These are phyloP conservation scores for Liolophura sinensis DNA, from an alignment of 1,140 invertebrate genomes.

Conservation along the genomic window DNA sequence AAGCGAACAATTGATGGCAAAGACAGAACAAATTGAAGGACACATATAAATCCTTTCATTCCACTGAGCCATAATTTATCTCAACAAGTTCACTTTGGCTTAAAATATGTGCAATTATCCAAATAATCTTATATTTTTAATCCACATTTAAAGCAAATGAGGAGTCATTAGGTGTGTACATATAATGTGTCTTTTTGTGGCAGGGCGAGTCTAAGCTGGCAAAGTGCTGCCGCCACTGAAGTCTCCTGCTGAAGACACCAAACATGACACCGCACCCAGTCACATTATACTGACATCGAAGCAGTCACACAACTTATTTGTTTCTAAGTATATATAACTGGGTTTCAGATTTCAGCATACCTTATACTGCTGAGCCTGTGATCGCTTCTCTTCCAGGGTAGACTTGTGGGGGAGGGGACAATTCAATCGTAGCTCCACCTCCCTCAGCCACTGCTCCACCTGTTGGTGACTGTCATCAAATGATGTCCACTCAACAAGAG, in stretches of 20 bases:
- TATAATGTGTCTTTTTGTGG: too few species aligned
- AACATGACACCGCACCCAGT: too few species aligned
- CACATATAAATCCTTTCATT: not conserved
- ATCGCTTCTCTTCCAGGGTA: constrained; percentile 89
- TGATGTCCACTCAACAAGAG: constrained; percentile 55
- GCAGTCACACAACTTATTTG: too few species aligned
- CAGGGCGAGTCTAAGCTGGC: too few species aligned
- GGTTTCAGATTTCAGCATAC: constrained; percentile 23
- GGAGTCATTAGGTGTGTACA: too few species aligned
- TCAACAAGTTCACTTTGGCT: not conserved
- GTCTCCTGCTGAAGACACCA: too few species aligned
- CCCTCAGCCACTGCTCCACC: constrained; percentile 78
- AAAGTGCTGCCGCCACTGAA: too few species aligned
- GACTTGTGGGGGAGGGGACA: constrained; percentile 73
- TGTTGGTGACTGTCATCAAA: constrained; percentile 69
- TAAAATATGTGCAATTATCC: not conserved
- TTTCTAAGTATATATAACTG: too few species aligned
- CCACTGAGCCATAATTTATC: not conserved
- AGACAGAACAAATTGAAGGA: too few species aligned
- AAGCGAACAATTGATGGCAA: too few species aligned
- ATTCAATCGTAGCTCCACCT: constrained; percentile 75
- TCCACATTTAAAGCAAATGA: not conserved
- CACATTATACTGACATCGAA: not conserved
- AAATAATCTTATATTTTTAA: not conserved
- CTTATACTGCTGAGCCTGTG: constrained; percentile 71